phyloP scores from a whole-genome alignment of 2,797 vertebrate species.

The Eulemur coronatus region DNA sequence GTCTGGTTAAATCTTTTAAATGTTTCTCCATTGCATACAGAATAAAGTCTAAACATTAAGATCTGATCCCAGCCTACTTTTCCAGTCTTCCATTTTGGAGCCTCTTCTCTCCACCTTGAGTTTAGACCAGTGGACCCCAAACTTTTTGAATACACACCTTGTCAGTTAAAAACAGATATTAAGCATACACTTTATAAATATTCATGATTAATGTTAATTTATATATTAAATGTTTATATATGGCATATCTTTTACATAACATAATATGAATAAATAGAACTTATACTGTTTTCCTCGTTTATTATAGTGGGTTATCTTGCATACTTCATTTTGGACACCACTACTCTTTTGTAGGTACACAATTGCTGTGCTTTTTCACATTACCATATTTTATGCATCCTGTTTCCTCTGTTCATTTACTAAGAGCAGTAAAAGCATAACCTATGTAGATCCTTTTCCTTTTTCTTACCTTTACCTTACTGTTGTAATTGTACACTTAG shows the following conservation, averaged over 20 bases:
- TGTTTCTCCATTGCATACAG: not conserved
- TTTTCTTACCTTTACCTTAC: not conserved
- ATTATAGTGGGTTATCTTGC: not conserved
- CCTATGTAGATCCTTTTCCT: not conserved
- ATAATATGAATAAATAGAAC: not conserved
- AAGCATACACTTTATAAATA: not conserved
- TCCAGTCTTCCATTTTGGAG: not conserved
- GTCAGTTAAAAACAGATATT: not conserved
- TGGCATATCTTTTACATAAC: not conserved
- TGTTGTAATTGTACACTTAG: not conserved
- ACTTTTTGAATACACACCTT: not conserved
- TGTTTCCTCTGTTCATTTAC: not conserved
- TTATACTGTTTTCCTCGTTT: not conserved
- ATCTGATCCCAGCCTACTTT: not conserved
- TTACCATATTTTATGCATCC: not conserved
- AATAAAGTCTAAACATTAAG: not conserved
- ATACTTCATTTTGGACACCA: conserved; percentile 11
- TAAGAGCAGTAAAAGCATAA: not conserved
- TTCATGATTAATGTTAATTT: not conserved
- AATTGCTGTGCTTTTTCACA: not conserved
- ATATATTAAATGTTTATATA: not conserved
- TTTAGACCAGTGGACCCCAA: not conserved
- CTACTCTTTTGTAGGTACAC: not conserved
- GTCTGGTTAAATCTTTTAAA: not conserved
- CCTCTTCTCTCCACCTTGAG: not conserved